Evolutionary conservation across 2,888 invertebrate species (phyloP), one percentile per base, ranked within the genome.

Genomic region (Tortrix viridana): DNA sequence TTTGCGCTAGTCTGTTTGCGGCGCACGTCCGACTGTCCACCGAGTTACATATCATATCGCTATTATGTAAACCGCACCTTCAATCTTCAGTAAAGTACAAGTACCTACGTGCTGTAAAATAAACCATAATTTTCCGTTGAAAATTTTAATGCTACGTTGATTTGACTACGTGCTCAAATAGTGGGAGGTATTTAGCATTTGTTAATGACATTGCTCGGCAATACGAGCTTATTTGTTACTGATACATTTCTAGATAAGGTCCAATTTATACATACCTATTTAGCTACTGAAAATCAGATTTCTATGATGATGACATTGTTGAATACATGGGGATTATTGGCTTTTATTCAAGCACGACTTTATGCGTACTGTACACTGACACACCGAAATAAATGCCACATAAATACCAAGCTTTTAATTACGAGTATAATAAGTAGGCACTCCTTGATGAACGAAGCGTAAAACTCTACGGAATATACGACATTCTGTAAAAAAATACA

Each of bases 1-100:
- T 70, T 65, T 65, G 54, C 54, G 50, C 41, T 43, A 47, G 55
- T 43, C 43, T 43, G 44, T 55, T 55, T 49, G 48, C 32, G 20
- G 18, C 49, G 38, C 43, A 43, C 56, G 56, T 47, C 20, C 56
- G 16, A 32, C 46, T 41, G 53, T 58, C 63, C 58, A 48, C 62
- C 14, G 46, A 32, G 32, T 12, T 43, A 23, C 37, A 48, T 22
- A 18, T 57, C 38, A 47, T 56, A 46, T 26, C 46, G 32, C 37
- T 53, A 22, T 56, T 32, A 56, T 37, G 19, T 22, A 23, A 20
- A 18, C 14, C 22, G n/a, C 14, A 44, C 12, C 46, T 19, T 19
- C 37, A 37, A 32, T 32, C 12, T 32, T 23, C 5, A 37, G 32
- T 32, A 32, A 32, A 32, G 12, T 32, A 32, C 32, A 32, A 32